phyloP scores from a whole-genome alignment of 2,888 invertebrate species.

The Minunthozetes semirufus region DNA sequence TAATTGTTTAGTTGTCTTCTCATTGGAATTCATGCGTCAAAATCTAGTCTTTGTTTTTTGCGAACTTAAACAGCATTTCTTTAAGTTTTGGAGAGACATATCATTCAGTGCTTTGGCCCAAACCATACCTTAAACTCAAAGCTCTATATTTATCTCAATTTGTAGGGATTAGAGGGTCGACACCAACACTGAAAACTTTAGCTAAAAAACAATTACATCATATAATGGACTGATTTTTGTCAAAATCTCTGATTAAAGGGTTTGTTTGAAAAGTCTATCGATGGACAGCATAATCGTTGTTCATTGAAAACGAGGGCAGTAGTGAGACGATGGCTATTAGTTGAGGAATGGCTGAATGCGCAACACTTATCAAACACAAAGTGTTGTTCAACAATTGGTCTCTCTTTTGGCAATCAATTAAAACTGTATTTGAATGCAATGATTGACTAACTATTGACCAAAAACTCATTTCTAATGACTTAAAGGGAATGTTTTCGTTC shows the following conservation, averaged over 20 bases:
- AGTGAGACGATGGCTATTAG: neutral
- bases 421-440: neutral
- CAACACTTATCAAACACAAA: slow-evolving; percentile 9
- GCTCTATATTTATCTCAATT: slow-evolving; percentile 9
- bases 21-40: slow-evolving; percentile 12
- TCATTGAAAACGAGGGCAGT: neutral
- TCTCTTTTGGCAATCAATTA: neutral
- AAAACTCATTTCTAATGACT: neutral
- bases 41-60: neutral
- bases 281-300: too few species aligned
- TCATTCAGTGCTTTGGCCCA: slow-evolving; percentile 16
- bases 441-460: neutral
- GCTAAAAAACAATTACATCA: too few species aligned
- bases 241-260: too few species aligned
- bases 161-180: neutral
- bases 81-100: neutral
- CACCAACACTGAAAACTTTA: too few species aligned
- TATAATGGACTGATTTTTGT: too few species aligned
- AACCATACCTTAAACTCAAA: neutral
- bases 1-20: neutral
- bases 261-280: too few species aligned
- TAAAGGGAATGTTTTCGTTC: neutral
- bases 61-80: too few species aligned
- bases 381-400: neutral
- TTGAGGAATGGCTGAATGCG: neutral